Evolutionary conservation across 2,113 vertebrate genomes (phyloP), one percentile per base, ranked within the genome.

Genomic region (Eurypyga helias): DNA sequence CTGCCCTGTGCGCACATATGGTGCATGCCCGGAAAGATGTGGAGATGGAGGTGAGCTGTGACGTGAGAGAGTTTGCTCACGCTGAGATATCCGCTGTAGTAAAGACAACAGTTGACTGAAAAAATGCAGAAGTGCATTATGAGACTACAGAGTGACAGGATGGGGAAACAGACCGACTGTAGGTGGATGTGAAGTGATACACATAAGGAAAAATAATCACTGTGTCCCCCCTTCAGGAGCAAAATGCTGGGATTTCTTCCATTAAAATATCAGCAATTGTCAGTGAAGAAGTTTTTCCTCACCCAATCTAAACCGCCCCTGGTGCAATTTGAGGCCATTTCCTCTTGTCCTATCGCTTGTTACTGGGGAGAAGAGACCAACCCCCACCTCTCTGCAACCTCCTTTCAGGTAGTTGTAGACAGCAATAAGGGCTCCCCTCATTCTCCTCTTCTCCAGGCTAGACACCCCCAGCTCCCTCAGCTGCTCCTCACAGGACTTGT

Each of bases 1-100:
- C 1, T 62, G 87, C 62, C 48, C 51, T 64, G 13, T 60, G 67
- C 8, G 2, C 11, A 2, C 24, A 57, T 8, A 38, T 0, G 0
- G 25, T 12, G 4, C 23, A 5, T 7, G 17, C 12, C 34, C 3
- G 4, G 33, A 24, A 82, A 67, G 69, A 48, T 0, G 0, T 46
- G 19, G 46, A 72, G 33, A 57, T 66, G n/a, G 38, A 52, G 18
- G 16, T n/a, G 36, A 85, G 61, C 19, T 83, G 48, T 43, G 49
- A 65, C 24, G 21, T 55, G 55, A 38, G 45, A 9, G 54, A 62
- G 33, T 83, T 84, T 84, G 52, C 43, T 87, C 9, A 15, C 0
- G 0, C 3, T 72, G 64, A 38, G 38, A 13, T 31, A 69, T 3
- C n/a, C 45, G 4, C 49, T 46, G 13, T 25, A 61, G 49, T 48